phyloP scores from a whole-genome alignment of 2,888 invertebrate genomes.

The Mycalesis mineus region DNA sequence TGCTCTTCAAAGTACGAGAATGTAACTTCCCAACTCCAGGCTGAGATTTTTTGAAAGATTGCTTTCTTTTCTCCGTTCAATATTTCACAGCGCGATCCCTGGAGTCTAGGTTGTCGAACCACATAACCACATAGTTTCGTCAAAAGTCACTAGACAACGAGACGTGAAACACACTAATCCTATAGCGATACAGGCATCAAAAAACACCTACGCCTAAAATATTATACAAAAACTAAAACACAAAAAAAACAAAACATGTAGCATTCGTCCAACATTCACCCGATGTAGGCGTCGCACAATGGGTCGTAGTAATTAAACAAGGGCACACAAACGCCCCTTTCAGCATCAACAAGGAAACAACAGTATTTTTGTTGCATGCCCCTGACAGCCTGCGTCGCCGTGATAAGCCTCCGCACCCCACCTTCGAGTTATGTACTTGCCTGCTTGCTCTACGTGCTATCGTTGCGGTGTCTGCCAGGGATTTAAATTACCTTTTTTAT shows the following conservation, averaged over 20 bases:
- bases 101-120: too few relatives aligned
- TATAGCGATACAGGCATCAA: not conserved
- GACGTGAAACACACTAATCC: not conserved
- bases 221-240: not conserved
- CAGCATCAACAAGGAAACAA: slow-evolving; percentile 58
- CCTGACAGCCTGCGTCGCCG: slow-evolving; percentile 55
- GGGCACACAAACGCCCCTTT: slow-evolving; percentile 53
- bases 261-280: slow-evolving; percentile 16
- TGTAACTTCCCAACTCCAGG: too few relatives aligned
- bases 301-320: slow-evolving; percentile 66
- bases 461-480: slow-evolving; percentile 8
- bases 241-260: slow-evolving; percentile 2
- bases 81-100: too few relatives aligned
- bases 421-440: slow-evolving; percentile 4
- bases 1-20: too few relatives aligned
- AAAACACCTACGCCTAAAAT: slow-evolving; percentile 1
- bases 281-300: slow-evolving; percentile 41
- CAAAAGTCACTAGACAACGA: too few relatives aligned
- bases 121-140: too few relatives aligned
- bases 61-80: too few relatives aligned
- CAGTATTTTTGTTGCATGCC: slow-evolving; percentile 68
- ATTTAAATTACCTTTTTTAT: slow-evolving; percentile 12
- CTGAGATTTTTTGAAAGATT: too few relatives aligned
- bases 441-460: not conserved
- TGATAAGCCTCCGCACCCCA: slow-evolving; percentile 49